Evolutionary conservation across 2,797 vertebrate species (phyloP).

Genomic region (Aulostomus chinensis): DNA sequence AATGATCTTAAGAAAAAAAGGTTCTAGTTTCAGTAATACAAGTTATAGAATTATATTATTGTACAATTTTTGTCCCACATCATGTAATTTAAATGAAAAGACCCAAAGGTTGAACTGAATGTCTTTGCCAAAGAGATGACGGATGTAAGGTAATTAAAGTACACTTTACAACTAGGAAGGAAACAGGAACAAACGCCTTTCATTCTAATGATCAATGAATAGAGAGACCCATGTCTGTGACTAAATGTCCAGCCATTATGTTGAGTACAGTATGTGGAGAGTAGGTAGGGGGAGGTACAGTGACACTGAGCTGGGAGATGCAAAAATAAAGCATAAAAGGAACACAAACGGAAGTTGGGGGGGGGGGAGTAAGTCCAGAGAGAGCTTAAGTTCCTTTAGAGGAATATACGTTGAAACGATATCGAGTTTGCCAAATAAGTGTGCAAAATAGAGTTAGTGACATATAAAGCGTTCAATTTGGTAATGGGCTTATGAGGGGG

Average conservation of each 20-base stretch:
- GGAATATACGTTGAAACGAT: constrained; percentile 65
- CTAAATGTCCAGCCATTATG: constrained; percentile 65
- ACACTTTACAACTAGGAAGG: constrained; percentile 25
- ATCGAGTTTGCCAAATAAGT: constrained; percentile 59
- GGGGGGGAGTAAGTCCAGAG: constrained; percentile 57
- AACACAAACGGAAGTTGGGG: constrained; percentile 66
- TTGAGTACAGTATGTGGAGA: constrained; percentile 55
- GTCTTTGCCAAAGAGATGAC: constrained; percentile 1
- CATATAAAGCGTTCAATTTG: constrained; percentile 62
- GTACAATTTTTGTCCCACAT: not conserved
- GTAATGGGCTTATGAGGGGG: constrained; percentile 74
- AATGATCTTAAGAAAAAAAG: not conserved
- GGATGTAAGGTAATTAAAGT: constrained; percentile 9
- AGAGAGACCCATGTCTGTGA: constrained; percentile 30
- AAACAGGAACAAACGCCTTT: constrained; percentile 46
- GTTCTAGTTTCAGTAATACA: not conserved
- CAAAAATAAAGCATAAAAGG: constrained; percentile 66
- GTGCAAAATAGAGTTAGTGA: constrained; percentile 50
- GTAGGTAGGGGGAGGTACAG: constrained; percentile 49
- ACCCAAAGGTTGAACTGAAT: not conserved
- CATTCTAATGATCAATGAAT: constrained; percentile 58
- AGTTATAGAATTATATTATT: not conserved
- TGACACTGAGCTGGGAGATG: constrained; percentile 43
- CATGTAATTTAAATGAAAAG: not conserved
- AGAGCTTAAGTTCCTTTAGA: constrained; percentile 57